Evolutionary conservation across 2,888 invertebrate species (phyloP).

Genomic region (Nezara viridula): DNA sequence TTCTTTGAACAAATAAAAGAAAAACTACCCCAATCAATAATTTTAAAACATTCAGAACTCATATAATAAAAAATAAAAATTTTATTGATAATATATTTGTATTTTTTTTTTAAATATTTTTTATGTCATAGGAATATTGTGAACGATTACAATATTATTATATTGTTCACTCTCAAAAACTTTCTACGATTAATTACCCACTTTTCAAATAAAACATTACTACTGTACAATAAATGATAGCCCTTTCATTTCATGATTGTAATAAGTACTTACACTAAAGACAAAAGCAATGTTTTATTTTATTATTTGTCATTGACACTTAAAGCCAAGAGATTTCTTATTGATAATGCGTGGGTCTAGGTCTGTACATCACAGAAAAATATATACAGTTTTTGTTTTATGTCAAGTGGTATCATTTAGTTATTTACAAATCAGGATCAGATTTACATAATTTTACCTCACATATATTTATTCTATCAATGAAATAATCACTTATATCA

Average conservation of each 20-base stretch:
- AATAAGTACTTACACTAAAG: not conserved
- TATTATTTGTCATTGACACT: not conserved
- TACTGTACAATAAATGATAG: not conserved
- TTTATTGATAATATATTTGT: too few species aligned
- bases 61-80: too few species aligned
- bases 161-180: not conserved
- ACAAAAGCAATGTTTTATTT: not conserved
- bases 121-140: too few species aligned
- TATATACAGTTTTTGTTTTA: not conserved
- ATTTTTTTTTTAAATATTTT: too few species aligned
- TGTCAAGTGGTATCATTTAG: not conserved
- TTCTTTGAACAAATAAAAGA: too few species aligned
- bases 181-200: not conserved
- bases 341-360: slow-evolving; percentile 19
- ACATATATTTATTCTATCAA: too few species aligned
- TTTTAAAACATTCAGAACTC: too few species aligned
- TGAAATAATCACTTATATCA: too few species aligned
- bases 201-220: not conserved
- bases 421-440: not conserved
- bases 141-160: too few species aligned
- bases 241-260: not conserved
- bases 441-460: not conserved
- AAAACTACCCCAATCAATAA: too few species aligned
- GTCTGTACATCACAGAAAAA: slow-evolving; percentile 15
- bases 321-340: not conserved